Evolutionary conservation across 2,797 vertebrate species (phyloP).

Genomic region (Semaprochilodus insignis): DNA sequence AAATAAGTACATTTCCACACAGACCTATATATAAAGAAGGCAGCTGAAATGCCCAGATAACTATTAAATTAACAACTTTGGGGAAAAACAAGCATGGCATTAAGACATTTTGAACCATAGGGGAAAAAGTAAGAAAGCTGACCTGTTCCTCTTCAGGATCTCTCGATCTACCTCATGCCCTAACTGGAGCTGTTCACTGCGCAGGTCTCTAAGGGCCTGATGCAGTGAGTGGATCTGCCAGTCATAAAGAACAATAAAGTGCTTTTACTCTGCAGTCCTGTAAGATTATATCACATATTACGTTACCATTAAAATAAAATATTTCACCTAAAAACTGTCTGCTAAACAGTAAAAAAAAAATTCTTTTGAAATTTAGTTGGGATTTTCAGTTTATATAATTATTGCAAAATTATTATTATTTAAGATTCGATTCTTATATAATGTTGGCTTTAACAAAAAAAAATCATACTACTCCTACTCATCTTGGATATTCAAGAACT

Average conservation of each 20-base stretch:
- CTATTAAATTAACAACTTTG: background rate
- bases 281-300: no score
- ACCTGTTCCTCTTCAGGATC: slow-evolving; percentile 89
- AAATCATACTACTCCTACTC: no score
- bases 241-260: background rate
- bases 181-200: slow-evolving; percentile 86
- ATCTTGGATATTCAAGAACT: no score
- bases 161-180: slow-evolving; percentile 88
- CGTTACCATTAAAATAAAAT: no score
- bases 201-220: slow-evolving; percentile 89
- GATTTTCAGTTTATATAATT: no score
- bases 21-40: background rate
- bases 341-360: no score
- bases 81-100: slow-evolving; percentile 9
- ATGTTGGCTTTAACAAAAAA: no score
- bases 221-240: slow-evolving; percentile 88
- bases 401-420: no score
- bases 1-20: background rate
- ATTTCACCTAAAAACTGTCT: no score
- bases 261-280: background rate
- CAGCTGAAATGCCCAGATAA: background rate
- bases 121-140: slow-evolving; percentile 32
- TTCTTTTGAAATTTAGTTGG: no score
- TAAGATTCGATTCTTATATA: no score
- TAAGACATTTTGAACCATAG: no score